Evolutionary conservation across 2,797 vertebrate genomes (phyloP).

Genomic region (Sebastes jordani): DNA sequence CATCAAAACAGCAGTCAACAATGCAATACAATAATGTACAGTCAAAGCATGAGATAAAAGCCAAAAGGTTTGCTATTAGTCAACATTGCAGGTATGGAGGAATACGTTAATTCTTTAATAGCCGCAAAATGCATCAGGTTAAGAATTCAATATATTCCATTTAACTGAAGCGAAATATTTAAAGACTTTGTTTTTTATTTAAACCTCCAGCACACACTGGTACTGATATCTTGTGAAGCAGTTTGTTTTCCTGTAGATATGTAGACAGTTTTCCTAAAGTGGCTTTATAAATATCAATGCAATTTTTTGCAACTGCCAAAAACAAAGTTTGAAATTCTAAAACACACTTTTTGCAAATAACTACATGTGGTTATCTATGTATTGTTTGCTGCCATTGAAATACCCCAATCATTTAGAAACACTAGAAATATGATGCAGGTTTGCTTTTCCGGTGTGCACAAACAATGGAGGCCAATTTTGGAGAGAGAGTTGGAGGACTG

Average conservation of each 20-base stretch:
- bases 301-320: background rate
- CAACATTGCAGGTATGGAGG: background rate
- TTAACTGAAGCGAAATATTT: background rate
- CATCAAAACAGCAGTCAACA: background rate
- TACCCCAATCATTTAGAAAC: no score
- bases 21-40: background rate
- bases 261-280: background rate
- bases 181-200: background rate
- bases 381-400: no score
- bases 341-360: no score
- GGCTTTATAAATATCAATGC: background rate
- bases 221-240: background rate
- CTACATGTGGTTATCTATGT: no score
- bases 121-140: background rate
- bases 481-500: no score
- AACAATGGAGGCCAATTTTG: no score
- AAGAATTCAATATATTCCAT: background rate
- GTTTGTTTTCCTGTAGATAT: background rate
- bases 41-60: background rate
- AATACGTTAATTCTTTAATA: background rate
- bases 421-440: no score
- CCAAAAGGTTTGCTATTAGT: background rate
- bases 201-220: background rate
- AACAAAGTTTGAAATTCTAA: no score
- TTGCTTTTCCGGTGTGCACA: no score